Percentiles rank a stretch among this genome's conserved stretches.
Conservation (phyloP, 2,113 vertebrate species). For the Riparia riparia region DNA sequence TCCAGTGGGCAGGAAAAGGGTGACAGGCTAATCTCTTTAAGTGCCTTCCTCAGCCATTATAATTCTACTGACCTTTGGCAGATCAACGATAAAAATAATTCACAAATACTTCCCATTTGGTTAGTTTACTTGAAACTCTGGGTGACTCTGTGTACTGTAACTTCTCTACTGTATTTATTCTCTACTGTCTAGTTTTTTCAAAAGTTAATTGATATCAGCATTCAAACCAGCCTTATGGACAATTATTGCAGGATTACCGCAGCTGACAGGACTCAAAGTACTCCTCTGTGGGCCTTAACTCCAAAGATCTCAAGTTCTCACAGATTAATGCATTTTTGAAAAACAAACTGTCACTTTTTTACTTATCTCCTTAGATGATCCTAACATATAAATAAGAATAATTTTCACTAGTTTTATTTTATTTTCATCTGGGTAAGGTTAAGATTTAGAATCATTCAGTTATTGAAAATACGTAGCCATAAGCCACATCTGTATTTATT, state of each 20-base stretch:
- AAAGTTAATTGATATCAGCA: constrained; percentile 1
- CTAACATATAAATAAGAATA: neutral
- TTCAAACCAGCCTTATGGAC: neutral
- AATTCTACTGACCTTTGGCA: neutral
- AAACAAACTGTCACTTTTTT: neutral
- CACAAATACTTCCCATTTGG: neutral
- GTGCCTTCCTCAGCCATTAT: neutral
- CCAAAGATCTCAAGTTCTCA: neutral
- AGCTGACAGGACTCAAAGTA: neutral
- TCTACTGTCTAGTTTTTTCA: neutral
- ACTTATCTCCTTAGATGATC: neutral
- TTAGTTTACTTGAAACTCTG: neutral
- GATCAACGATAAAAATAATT: neutral
- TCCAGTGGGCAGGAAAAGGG: neutral
- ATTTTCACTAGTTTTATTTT: neutral
- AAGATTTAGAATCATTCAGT: neutral
- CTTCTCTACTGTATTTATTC: neutral
- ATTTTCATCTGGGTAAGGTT: neutral
- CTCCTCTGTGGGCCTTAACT: neutral
- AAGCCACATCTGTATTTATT: neutral
- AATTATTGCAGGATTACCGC: neutral
- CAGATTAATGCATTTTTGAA: neutral
- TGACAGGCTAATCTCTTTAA: neutral
- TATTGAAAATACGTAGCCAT: neutral
- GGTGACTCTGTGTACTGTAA: neutral